These are phyloP conservation scores for Sylvilagus bachmani DNA, from an alignment of 2,113 vertebrate species.

Conservation along the genomic window DNA sequence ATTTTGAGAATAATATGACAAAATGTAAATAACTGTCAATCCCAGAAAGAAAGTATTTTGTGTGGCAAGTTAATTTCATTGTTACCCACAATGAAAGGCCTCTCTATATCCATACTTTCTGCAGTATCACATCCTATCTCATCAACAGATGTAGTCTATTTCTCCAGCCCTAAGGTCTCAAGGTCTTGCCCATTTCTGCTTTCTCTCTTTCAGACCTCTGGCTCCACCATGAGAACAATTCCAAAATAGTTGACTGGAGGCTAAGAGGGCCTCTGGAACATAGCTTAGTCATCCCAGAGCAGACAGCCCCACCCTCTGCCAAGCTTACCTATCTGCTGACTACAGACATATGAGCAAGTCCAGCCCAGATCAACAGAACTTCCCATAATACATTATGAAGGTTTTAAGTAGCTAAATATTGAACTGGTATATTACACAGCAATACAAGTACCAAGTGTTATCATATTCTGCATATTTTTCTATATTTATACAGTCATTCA, in stretches of 20 bases:
- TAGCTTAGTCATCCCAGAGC: neutral
- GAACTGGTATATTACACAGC: neutral
- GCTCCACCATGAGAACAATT: neutral
- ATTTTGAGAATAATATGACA: constrained; percentile 5
- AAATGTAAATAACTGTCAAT: constrained; percentile 15
- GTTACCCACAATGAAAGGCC: neutral
- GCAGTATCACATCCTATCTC: neutral
- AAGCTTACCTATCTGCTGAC: neutral
- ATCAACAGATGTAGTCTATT: neutral
- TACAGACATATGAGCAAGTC: neutral
- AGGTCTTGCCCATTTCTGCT: neutral
- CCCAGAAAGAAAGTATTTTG: neutral
- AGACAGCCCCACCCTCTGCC: neutral
- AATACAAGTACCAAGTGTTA: neutral
- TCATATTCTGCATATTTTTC: constrained; percentile 5
- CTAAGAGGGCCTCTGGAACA: neutral
- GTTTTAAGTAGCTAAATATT: neutral
- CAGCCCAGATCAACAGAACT: neutral
- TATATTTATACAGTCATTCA: constrained; percentile 43
- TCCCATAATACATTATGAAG: neutral
- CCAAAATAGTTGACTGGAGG: neutral
- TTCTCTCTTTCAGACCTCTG: neutral
- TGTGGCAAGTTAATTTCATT: neutral
- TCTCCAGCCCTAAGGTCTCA: neutral
- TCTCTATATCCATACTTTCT: neutral